A percentile compares a stretch with the other conserved stretches of the same genome.
phyloP scores from a whole-genome alignment of 2,888 invertebrate species.

The Lymantria dispar region DNA sequence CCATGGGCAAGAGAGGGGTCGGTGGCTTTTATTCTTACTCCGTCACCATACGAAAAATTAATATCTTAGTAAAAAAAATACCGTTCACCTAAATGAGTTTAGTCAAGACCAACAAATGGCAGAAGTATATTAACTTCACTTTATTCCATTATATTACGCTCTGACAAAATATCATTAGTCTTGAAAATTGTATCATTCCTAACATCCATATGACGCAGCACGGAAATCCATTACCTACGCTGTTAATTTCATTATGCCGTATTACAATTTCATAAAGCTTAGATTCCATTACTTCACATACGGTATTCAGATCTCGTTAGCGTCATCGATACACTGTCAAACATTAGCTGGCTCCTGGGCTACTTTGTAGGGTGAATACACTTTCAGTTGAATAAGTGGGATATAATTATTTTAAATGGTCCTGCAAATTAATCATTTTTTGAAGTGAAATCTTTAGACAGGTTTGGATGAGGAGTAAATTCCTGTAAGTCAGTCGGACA shows the following conservation, averaged over 20 bases:
- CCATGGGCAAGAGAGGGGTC: no score
- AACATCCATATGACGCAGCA: neutral
- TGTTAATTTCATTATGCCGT: constrained; percentile 23
- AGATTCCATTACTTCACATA: constrained; percentile 28
- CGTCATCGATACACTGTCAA: constrained; percentile 46
- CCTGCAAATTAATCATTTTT: no score
- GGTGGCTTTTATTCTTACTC: no score
- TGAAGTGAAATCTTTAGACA: no score
- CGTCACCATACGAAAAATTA: no score
- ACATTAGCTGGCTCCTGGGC: constrained; percentile 42
- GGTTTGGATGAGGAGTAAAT: no score
- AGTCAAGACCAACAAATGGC: neutral
- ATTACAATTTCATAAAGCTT: constrained; percentile 29
- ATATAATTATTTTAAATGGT: neutral
- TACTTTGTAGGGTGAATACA: constrained; percentile 35
- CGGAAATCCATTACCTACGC: constrained; percentile 9
- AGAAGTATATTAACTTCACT: neutral
- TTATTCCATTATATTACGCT: neutral
- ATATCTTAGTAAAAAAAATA: no score
- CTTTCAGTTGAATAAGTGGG: constrained; percentile 1
- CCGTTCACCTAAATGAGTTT: no score
- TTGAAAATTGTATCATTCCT: constrained; percentile 1
- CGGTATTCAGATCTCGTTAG: constrained; percentile 46
- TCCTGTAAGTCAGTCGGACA: no score
- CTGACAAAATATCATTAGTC: constrained; percentile 1